Evolutionary conservation across 2,797 vertebrate species (phyloP).

Genomic region (Moxostoma hubbsi): DNA sequence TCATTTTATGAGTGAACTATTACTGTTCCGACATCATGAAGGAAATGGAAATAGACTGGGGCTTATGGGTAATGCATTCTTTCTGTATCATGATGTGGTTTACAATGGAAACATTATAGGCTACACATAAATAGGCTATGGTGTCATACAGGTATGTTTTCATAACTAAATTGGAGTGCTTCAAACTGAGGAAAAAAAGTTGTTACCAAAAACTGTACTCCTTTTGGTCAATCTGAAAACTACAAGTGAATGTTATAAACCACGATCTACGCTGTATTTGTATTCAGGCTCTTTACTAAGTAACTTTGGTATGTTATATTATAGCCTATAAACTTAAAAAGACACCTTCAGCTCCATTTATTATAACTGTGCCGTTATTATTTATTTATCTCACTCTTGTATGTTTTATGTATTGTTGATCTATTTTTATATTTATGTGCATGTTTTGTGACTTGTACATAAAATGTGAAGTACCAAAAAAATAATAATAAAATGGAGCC

Average conservation of each 20-base stretch:
- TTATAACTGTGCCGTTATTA: conserved; percentile 24
- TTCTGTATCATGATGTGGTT: conserved; percentile 1
- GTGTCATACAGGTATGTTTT: not conserved
- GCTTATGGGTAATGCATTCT: conserved; percentile 7
- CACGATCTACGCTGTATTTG: not conserved
- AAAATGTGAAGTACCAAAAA: conserved; percentile 48
- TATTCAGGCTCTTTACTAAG: conserved; percentile 26
- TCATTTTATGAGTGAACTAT: too few relatives aligned
- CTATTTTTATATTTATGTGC: conserved; percentile 69
- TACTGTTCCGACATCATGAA: not conserved
- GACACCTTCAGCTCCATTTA: not conserved
- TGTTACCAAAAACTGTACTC: not conserved
- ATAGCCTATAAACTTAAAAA: conserved; percentile 16
- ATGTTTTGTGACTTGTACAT: conserved; percentile 73
- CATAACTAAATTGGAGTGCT: not conserved
- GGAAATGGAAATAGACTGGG: not conserved
- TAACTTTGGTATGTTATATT: conserved; percentile 45
- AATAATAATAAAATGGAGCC: conserved; percentile 9
- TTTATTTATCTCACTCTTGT: conserved; percentile 64
- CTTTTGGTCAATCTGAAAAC: not conserved
- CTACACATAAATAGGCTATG: not conserved
- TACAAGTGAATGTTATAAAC: not conserved
- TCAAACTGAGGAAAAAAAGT: not conserved
- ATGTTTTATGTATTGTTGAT: conserved; percentile 68
- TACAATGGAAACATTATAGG: not conserved